Percentiles rank a stretch among this genome's conserved stretches.
phyloP scores from a whole-genome alignment of 2,888 invertebrate genomes.

The Amphipyra berbera region DNA sequence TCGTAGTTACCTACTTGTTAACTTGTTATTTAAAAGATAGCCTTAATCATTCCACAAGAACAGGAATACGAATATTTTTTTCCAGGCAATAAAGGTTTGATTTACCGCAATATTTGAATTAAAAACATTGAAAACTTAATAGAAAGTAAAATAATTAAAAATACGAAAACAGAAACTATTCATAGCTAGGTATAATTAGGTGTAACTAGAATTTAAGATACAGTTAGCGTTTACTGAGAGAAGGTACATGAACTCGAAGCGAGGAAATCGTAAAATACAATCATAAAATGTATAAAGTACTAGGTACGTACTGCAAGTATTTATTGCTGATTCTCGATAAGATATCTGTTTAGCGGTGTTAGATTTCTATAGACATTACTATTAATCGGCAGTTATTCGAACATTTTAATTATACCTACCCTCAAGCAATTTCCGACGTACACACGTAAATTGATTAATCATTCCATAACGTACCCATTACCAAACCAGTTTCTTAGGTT shows the following conservation, averaged over 20 bases:
- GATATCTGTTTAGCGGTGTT: constrained; percentile 24
- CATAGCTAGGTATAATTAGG: constrained; percentile 2
- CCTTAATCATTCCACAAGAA: too few relatives aligned
- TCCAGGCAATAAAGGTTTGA: too few relatives aligned
- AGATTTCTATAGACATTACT: constrained; percentile 16
- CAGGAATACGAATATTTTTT: too few relatives aligned
- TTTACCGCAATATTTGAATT: neutral
- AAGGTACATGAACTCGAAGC: constrained; percentile 42
- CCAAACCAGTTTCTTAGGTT: constrained; percentile 56
- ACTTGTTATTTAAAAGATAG: too few relatives aligned
- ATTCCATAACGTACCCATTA: constrained; percentile 23
- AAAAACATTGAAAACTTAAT: constrained; percentile 3
- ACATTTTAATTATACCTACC: constrained; percentile 35
- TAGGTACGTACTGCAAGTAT: constrained; percentile 13
- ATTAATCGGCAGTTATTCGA: constrained; percentile 44
- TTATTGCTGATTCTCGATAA: constrained; percentile 31
- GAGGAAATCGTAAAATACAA: constrained; percentile 49
- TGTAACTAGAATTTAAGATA: constrained; percentile 18
- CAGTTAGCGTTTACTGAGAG: constrained; percentile 29
- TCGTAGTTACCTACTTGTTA: too few relatives aligned
- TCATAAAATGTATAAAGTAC: constrained; percentile 31
- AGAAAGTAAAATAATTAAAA: neutral
- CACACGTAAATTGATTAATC: constrained; percentile 44
- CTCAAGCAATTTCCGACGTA: constrained; percentile 32
- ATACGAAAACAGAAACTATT: neutral